A percentile compares a stretch with the other conserved stretches of the same genome.
phyloP scores from a whole-genome alignment of 2,113 vertebrate genomes.

The Pogona vitticeps region DNA sequence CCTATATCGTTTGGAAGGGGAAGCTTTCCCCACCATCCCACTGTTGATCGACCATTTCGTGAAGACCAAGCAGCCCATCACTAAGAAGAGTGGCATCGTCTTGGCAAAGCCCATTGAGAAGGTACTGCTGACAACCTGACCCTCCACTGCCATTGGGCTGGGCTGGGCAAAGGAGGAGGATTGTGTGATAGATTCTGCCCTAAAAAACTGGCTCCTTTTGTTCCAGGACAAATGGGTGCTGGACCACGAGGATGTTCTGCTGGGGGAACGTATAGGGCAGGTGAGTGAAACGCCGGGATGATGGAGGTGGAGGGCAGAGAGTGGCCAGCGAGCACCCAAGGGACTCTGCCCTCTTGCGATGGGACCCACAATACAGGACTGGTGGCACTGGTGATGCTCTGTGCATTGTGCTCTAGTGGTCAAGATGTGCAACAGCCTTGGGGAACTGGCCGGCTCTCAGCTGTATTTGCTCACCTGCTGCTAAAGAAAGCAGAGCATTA shows the following conservation, averaged over 20 bases:
- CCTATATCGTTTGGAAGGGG: conserved; percentile 90
- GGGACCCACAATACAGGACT: not conserved
- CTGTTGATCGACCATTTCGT: conserved; percentile 86
- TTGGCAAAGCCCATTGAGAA: conserved; percentile 84
- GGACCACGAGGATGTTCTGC: conserved; percentile 89
- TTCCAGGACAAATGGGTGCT: conserved; percentile 95
- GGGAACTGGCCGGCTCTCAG: too few relatives aligned
- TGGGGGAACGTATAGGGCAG: conserved; percentile 91
- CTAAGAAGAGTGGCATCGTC: conserved; percentile 82
- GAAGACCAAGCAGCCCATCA: conserved; percentile 82
- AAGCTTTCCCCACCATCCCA: conserved; percentile 86
- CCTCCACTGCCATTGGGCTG: too few relatives aligned
- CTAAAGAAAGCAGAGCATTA: not conserved
- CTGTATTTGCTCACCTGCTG: too few relatives aligned
- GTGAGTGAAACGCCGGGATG: conserved; percentile 71
- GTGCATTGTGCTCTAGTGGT: too few relatives aligned
- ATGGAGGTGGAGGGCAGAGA: not conserved
- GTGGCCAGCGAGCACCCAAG: not conserved
- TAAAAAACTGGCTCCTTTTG: not conserved
- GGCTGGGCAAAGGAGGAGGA: not conserved
- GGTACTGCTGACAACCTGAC: conserved; percentile 65
- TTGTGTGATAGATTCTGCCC: fast-evolving
- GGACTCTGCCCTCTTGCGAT: not conserved
- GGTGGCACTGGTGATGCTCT: too few relatives aligned
- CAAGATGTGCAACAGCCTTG: too few relatives aligned